Evolutionary conservation across 1,140 invertebrate genomes (phyloP).

Genomic region (Platyura marginata): DNA sequence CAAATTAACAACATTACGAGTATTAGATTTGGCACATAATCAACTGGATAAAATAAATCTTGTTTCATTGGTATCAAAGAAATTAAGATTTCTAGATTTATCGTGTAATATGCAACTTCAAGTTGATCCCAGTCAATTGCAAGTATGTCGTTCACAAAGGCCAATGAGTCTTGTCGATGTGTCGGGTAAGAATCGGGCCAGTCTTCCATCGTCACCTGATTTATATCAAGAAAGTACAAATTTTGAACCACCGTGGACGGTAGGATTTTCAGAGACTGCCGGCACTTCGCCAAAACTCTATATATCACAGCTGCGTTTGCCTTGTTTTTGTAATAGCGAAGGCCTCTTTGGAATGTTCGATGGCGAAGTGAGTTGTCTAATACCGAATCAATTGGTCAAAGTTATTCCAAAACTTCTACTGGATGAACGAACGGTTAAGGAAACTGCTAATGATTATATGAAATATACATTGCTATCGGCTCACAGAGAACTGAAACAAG

Average conservation of each 20-base stretch:
- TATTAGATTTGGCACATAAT: conserved; percentile 70
- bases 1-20: conserved; percentile 50
- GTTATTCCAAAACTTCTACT: conserved; percentile 53
- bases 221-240: conserved; percentile 31
- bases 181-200: conserved; percentile 50
- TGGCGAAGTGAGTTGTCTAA: conserved; percentile 45
- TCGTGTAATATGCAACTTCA: conserved; percentile 63
- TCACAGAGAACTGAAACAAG: conserved; percentile 52
- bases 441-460: conserved; percentile 59
- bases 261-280: conserved; percentile 72
- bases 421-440: conserved; percentile 60
- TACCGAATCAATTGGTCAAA: conserved; percentile 46
- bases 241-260: conserved; percentile 44
- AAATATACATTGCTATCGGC: conserved; percentile 63
- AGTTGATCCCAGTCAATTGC: conserved; percentile 63
- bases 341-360: conserved; percentile 69
- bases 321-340: conserved; percentile 57
- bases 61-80: conserved; percentile 51
- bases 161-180: conserved; percentile 67
- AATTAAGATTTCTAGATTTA: conserved; percentile 66
- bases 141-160: conserved; percentile 53
- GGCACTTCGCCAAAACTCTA: conserved; percentile 49
- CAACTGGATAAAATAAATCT: conserved; percentile 61
- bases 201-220: conserved; percentile 38
- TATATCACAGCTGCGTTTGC: conserved; percentile 55